Evolutionary conservation across 2,113 vertebrate genomes (phyloP).

Genomic region (Syrmaticus mikado): DNA sequence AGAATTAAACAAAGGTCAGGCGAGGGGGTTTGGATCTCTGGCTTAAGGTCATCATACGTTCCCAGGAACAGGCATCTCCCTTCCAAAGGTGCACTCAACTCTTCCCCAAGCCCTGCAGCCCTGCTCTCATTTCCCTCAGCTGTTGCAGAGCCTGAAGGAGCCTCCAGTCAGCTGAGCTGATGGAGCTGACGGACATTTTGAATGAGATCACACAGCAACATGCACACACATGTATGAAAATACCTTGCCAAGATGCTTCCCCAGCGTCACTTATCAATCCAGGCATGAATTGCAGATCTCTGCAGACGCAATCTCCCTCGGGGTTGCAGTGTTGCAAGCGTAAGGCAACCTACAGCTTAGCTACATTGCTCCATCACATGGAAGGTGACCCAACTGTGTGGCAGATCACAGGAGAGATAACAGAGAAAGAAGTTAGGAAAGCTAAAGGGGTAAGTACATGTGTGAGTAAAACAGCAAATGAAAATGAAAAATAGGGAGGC

Average conservation of each 20-base stretch:
- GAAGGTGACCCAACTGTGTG: not conserved
- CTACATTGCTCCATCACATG: not conserved
- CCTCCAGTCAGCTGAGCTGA: not conserved
- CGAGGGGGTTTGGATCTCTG: slow-evolving; percentile 5
- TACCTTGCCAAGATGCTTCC: not conserved
- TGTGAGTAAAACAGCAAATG: not conserved
- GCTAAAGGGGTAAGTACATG: not conserved
- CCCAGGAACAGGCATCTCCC: not conserved
- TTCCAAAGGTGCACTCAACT: not conserved
- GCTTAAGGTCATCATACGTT: not conserved
- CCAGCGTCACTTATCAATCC: not conserved
- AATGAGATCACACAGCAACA: not conserved
- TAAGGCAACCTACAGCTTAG: not conserved
- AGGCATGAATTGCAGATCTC: not conserved
- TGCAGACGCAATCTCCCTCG: not conserved
- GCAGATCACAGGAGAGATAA: not conserved
- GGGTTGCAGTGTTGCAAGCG: not conserved
- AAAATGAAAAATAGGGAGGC: not conserved
- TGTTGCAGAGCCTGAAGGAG: not conserved
- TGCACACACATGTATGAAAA: not conserved
- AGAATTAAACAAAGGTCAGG: slow-evolving; percentile 40
- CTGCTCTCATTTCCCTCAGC: not conserved
- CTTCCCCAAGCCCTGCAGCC: not conserved
- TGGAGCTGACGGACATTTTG: not conserved
- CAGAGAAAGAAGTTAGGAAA: not conserved